A percentile compares a stretch with the other conserved stretches of the same genome.
These are phyloP conservation scores for Eriosoma lanigerum DNA, from an alignment of 1,140 invertebrate species.

Conservation along the genomic window DNA sequence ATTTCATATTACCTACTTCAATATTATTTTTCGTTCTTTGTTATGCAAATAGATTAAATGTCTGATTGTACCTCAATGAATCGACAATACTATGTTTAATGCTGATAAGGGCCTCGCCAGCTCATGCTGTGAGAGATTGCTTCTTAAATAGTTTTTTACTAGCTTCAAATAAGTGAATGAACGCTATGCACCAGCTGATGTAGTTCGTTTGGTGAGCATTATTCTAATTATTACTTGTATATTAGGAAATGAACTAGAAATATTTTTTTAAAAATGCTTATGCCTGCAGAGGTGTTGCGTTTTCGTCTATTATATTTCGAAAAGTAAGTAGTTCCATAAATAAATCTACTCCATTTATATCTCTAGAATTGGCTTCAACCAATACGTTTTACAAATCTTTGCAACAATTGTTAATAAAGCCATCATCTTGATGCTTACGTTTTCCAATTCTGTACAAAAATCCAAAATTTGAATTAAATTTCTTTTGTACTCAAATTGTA, in stretches of 20 bases:
- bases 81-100: conserved; percentile 7
- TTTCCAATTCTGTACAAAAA: not conserved
- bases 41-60: too few relatives aligned
- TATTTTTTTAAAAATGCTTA: not conserved
- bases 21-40: too few relatives aligned
- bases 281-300: not conserved
- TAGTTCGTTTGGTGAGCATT: conserved; percentile 1
- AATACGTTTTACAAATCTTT: conserved; percentile 9
- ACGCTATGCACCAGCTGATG: not conserved
- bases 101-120: not conserved
- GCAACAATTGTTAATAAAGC: conserved; percentile 7
- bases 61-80: conserved; percentile 7
- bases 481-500: not conserved
- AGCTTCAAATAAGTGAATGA: not conserved
- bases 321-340: conserved; percentile 5
- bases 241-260: conserved; percentile 12
- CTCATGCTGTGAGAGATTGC: conserved; percentile 15
- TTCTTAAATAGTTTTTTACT: conserved; percentile 14
- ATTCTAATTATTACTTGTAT: conserved; percentile 3
- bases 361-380: conserved; percentile 6
- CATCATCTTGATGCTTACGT: conserved; percentile 6
- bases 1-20: too few relatives aligned
- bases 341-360: conserved; percentile 14
- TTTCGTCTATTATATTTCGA: not conserved
- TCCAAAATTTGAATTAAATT: not conserved